These are phyloP conservation scores for Callosobruchus maculatus DNA, from an alignment of 2,888 invertebrate genomes.

Conservation along the genomic window DNA sequence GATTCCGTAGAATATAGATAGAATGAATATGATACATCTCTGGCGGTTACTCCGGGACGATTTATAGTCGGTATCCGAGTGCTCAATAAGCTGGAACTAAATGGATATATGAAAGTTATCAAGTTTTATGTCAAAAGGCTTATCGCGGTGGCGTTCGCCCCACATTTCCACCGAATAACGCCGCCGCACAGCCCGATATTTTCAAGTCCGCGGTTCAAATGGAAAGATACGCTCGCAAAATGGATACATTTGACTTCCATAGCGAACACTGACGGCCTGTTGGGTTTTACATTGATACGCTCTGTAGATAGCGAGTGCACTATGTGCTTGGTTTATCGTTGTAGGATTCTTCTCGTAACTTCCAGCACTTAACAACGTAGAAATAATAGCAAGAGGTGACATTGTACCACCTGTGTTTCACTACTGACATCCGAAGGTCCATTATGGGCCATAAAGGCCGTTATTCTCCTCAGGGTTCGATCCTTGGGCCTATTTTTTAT, in stretches of 20 bases:
- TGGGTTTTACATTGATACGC: background rate
- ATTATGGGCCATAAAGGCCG: too few relatives aligned
- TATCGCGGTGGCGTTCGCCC: constrained; percentile 1
- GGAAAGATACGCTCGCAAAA: background rate
- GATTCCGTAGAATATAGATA: constrained; percentile 40
- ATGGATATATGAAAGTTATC: constrained; percentile 40
- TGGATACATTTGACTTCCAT: background rate
- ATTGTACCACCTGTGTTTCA: too few relatives aligned
- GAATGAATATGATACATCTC: constrained; percentile 38
- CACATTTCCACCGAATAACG: background rate
- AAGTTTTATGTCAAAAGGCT: constrained; percentile 36
- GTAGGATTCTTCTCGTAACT: too few relatives aligned
- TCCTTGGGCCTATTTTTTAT: too few relatives aligned
- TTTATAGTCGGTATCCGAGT: constrained; percentile 33
- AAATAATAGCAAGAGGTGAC: too few relatives aligned
- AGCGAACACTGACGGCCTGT: background rate
- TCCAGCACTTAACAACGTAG: too few relatives aligned
- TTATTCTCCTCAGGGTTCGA: too few relatives aligned
- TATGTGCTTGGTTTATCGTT: background rate
- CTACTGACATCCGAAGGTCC: too few relatives aligned
- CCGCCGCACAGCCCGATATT: background rate
- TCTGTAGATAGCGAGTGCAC: background rate
- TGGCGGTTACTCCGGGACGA: constrained; percentile 31
- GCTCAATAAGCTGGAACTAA: constrained; percentile 41
- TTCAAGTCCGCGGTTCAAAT: background rate